Base-by-base conservation (phyloP, 2,888 invertebrate genomes). In the Chironomus riparius region DNA sequence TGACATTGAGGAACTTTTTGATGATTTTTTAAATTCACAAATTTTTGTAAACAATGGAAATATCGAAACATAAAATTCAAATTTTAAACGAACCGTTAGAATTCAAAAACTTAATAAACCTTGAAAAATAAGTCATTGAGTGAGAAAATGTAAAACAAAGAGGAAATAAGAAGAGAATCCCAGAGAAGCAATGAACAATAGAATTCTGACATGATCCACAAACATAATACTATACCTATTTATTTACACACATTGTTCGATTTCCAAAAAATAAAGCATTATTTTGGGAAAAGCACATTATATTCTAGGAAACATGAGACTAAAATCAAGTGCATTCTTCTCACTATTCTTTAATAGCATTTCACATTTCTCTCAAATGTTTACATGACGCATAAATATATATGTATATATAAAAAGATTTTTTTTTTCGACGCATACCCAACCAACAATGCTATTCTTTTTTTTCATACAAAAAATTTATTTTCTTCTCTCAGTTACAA, bases 371-470 rank as follows among this genome's bases (percentile, higher is more conserved):
- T 62, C 13, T 61, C 18, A 48, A 47, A 47, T 72, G 61, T 72
- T 61, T 72, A 62, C 61, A 68, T 24, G 65, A 74, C 68, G 47
- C 68, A 74, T 74, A 62, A 47, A 62, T 56, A 61, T 50, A 48
- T 48, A 22, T 70, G 48, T 47, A 70, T 22, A 70, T 21, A 13
- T 24, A 21, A 15, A 56, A 56, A 65, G 22, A 65, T 48, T 70
- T 70, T 71, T 71, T 47, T 56, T 48, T 73, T 73, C 72, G 72
- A 62, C 38, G 61, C 72, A 47, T 73, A 62, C 71, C 56, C 38
- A 73, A 73, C 56, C 38, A 73, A 73, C 47, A 70, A 65, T 65
- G 21, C 24, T 15, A n/a, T 15, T 18, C n/a, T n/a, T 56, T 56
- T 18, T 56, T 56, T 56, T 56, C 56, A 15, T 56, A 18, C 56